Conservation (phyloP, 1,140 invertebrate species). For the Nautilus pompilius region DNA sequence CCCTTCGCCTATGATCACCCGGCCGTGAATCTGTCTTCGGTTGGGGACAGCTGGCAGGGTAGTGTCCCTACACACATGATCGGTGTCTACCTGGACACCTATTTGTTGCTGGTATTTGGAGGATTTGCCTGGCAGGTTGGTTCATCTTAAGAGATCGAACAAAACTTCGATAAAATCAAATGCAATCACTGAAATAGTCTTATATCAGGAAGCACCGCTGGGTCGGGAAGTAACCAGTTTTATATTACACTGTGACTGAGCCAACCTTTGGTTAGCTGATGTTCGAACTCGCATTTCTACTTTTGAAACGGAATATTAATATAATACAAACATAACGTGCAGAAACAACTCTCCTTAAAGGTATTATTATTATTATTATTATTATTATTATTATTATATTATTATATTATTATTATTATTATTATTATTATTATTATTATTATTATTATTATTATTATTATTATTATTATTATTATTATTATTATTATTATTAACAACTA, state of each 20-base stretch:
- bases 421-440: no score
- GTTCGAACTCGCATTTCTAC: not conserved
- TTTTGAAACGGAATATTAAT: no score
- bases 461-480: no score
- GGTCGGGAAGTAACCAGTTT: not conserved
- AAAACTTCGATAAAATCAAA: not conserved
- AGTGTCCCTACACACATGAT: conserved; percentile 69
- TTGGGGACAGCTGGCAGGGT: conserved; percentile 66
- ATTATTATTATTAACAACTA: no score
- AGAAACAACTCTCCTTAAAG: no score
- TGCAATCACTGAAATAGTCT: not conserved
- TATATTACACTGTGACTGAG: not conserved
- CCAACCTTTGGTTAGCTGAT: not conserved
- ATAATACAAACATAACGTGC: no score
- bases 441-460: no score
- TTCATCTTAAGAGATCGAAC: not conserved
- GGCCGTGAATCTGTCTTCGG: conserved; percentile 58
- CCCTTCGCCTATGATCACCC: conserved; percentile 29
- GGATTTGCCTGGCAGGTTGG: conserved; percentile 96
- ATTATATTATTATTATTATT: no score
- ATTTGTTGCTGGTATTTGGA: conserved; percentile 85
- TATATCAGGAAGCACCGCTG: not conserved
- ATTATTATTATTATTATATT: no score
- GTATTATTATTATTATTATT: no score
- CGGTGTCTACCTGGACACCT: conserved; percentile 84